Evolutionary conservation across 2,797 vertebrate genomes (phyloP), one percentile per base, ranked within the genome.

Genomic region (Epinephelus awoara): DNA sequence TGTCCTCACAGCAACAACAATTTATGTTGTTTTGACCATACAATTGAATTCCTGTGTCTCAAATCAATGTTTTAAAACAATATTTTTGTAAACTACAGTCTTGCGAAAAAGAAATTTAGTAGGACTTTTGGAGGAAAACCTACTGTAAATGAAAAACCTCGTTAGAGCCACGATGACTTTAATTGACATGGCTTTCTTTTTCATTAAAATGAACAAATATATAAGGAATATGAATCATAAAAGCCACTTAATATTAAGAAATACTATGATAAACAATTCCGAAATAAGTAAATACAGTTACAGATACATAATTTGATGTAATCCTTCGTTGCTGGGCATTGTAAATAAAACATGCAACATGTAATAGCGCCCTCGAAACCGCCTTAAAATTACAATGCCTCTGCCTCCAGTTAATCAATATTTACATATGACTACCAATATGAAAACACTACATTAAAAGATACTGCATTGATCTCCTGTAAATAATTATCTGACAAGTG

Each of bases 171-270:
- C 4, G 1, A 55, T 27, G 5, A 27, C 27, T 62, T 82, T 47
- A 6, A 62, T 34, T 61, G 1, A 67, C 18, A 11, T 19, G 27
- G 5, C 13, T n/a, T 65, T 49, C 42, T 42, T 65, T 21, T 77
- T 19, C 77, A 82, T 62, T 65, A 34, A 67, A 75, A 25, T 34
- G 3, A 82, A 72, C 44, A 71, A 73, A 87, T 79, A 76, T 58
- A 72, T 71, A 68, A 80, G 72, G 47, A 75, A 92, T 86, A 85
- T 73, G 8, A 84, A 68, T 77, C 38, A 80, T 75, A 82, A 83
- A 90, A 79, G 29, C 67, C 64, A 80, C n/a, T 69, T 51, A 79
- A 68, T 83, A 84, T 90, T 84, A 89, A 87, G 68, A 85, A 87
- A 81, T 75, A 74, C 57, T 62, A 69, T 49, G 67, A 63, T 15